A percentile compares a stretch with the other conserved stretches of the same genome.
phyloP scores from a whole-genome alignment of 2,113 vertebrate species.

The Hippocampus barbouri region DNA sequence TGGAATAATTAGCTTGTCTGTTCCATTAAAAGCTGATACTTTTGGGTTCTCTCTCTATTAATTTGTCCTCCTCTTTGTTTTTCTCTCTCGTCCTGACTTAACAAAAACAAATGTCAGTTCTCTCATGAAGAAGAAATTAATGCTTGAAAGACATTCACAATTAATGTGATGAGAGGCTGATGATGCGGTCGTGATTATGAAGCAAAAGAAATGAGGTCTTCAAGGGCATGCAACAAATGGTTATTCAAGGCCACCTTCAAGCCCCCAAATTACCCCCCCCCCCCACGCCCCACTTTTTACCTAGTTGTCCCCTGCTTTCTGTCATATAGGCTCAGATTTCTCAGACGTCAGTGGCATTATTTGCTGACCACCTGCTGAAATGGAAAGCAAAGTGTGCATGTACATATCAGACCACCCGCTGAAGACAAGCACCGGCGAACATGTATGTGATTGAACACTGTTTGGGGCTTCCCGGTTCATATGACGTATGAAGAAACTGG shows the following conservation, averaged over 20 bases:
- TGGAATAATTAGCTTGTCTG: constrained; percentile 52
- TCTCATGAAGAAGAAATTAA: constrained; percentile 50
- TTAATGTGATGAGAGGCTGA: constrained; percentile 46
- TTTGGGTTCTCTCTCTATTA: constrained; percentile 42
- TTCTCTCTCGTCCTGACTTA: constrained; percentile 48
- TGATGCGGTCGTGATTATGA: constrained; percentile 45
- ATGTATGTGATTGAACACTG: constrained; percentile 28
- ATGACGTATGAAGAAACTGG: constrained; percentile 7
- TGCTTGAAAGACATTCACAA: constrained; percentile 56
- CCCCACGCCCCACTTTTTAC: constrained; percentile 4
- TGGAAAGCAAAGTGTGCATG: constrained; percentile 44
- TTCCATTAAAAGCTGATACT: constrained; percentile 27
- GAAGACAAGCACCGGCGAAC: constrained; percentile 44
- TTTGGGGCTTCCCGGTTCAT: constrained; percentile 20
- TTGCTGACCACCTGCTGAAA: constrained; percentile 55
- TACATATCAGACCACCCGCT: constrained; percentile 49
- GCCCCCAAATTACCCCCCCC: neutral
- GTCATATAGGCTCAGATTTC: constrained; percentile 38
- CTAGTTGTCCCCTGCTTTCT: constrained; percentile 33
- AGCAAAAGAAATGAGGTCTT: constrained; percentile 43
- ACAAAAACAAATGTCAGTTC: constrained; percentile 55
- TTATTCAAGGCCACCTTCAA: constrained; percentile 46
- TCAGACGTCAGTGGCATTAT: constrained; percentile 51
- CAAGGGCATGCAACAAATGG: constrained; percentile 52
- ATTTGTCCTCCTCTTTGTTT: constrained; percentile 45